Evolutionary conservation across 92 coral and sea anemone genomes (phyloP).

Genomic region (Plumapathes pennacea): DNA sequence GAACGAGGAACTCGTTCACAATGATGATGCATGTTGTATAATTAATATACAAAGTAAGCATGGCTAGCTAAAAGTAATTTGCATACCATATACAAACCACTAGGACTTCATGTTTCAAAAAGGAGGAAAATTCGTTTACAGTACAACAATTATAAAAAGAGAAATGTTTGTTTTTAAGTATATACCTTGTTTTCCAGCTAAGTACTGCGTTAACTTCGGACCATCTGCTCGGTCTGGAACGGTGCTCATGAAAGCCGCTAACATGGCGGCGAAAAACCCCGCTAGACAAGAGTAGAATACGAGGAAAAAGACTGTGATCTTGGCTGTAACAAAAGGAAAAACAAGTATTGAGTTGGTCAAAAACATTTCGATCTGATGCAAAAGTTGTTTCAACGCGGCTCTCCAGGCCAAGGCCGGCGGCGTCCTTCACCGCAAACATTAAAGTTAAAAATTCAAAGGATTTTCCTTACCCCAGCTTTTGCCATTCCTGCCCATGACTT

Average conservation of each 20-base stretch:
- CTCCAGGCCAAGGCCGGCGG: constrained; percentile 26
- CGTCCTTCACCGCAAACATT: constrained; percentile 1
- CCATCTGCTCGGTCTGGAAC: constrained; percentile 78
- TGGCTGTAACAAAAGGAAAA: constrained; percentile 59
- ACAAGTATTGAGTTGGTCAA: no score
- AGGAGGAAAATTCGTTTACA: no score
- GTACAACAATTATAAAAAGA: no score
- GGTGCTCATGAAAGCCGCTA: constrained; percentile 75
- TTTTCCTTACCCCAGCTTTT: constrained; percentile 94
- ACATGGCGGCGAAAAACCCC: constrained; percentile 94
- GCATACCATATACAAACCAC: no score
- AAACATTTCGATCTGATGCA: no score
- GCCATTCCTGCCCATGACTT: constrained; percentile 90
- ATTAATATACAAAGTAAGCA: no score
- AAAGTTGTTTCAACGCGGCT: no score
- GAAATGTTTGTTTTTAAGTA: no score
- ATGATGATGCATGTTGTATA: no score
- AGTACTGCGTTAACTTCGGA: constrained; percentile 79
- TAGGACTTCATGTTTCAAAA: no score
- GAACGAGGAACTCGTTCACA: no score
- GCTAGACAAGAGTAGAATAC: constrained; percentile 90
- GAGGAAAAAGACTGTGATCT: constrained; percentile 83
- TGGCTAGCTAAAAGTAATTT: no score
- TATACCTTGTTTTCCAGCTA: constrained; percentile 77
- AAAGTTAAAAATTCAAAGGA: not conserved